A percentile compares a stretch with the other conserved stretches of the same genome.
Evolutionary conservation across 2,797 vertebrate species (phyloP).

Genomic region (Numenius phaeopus): DNA sequence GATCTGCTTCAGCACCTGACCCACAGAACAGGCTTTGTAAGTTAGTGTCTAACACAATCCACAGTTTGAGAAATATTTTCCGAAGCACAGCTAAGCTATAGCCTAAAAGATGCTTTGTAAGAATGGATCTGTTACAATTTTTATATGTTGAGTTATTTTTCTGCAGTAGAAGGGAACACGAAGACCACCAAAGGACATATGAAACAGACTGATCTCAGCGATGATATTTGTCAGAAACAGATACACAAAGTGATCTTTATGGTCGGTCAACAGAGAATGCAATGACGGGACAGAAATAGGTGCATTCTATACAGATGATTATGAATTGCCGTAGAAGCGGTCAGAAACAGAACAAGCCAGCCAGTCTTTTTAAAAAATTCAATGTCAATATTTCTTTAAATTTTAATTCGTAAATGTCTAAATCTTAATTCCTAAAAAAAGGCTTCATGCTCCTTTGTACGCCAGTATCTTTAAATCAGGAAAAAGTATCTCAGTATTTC

Average conservation of each 20-base stretch:
- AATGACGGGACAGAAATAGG: not conserved
- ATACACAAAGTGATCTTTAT: not conserved
- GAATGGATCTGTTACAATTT: not conserved
- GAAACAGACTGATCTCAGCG: not conserved
- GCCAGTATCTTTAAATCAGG: not conserved
- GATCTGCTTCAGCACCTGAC: not conserved
- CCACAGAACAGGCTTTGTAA: not conserved
- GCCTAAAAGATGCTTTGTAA: not conserved
- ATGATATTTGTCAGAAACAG: not conserved
- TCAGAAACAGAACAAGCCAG: not conserved
- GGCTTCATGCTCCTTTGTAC: not conserved
- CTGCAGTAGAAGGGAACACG: not conserved
- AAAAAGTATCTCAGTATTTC: not conserved
- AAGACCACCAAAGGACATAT: not conserved
- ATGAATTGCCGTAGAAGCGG: not conserved
- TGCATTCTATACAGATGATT: not conserved
- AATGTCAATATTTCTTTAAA: not conserved
- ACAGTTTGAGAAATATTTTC: not conserved
- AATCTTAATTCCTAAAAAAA: not conserved
- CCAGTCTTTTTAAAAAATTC: not conserved
- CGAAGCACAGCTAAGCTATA: fast-evolving
- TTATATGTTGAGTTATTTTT: not conserved
- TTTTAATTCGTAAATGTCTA: not conserved
- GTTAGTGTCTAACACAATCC: not conserved
- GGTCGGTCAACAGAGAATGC: not conserved